Conservation (phyloP, 2,113 vertebrate genomes). For the Passer montanus region DNA sequence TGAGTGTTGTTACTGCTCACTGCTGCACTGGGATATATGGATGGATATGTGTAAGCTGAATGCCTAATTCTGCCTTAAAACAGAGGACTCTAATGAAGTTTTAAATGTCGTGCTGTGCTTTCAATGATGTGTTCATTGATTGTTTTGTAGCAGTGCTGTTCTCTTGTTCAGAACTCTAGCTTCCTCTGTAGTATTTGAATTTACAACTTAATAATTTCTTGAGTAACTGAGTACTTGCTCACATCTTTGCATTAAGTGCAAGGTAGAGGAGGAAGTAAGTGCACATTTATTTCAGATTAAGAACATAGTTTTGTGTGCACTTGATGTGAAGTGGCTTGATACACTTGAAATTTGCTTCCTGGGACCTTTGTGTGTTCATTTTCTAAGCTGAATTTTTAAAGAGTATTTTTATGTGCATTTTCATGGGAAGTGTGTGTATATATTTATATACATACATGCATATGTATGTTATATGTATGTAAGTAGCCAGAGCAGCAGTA, state of each 20-base stretch:
- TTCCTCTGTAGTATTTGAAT: background rate
- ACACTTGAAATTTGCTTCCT: background rate
- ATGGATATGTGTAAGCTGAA: background rate
- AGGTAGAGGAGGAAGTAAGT: background rate
- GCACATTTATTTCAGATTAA: background rate
- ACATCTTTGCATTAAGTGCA: background rate
- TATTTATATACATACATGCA: background rate
- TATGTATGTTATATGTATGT: background rate
- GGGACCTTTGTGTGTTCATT: background rate
- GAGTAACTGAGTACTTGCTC: background rate
- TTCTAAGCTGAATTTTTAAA: background rate
- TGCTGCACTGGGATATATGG: background rate
- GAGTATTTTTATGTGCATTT: background rate
- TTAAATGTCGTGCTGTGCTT: background rate
- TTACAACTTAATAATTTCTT: background rate
- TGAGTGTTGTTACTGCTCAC: background rate
- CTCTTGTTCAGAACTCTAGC: background rate
- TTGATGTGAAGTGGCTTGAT: background rate
- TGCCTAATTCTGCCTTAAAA: background rate
- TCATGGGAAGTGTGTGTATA: background rate
- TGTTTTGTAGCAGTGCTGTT: background rate
- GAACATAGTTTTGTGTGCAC: background rate
- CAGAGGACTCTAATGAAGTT: background rate
- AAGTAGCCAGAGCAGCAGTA: background rate
- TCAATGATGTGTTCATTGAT: background rate